Evolutionary conservation across 1,140 invertebrate genomes (phyloP), one percentile per base, ranked within the genome.

Genomic region (Parapsyche elsis): DNA sequence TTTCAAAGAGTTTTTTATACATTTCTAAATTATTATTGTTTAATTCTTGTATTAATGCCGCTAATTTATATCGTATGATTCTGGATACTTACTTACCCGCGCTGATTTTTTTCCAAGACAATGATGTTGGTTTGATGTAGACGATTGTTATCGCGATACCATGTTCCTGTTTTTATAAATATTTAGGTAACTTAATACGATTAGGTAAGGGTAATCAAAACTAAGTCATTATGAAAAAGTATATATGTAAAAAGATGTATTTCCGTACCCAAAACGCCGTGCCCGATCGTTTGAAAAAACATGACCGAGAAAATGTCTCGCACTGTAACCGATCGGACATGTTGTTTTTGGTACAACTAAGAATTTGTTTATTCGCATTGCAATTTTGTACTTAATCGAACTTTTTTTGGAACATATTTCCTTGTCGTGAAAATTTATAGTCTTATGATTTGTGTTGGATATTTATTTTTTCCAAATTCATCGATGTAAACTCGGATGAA

Each of bases 141-240:
- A 76, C 71, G 82, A 81, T 80, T 78, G 71, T 73, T 81, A 75
- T 81, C 78, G 78, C 71, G 80, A 80, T 83, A 81, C 80, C 77
- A 83, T 81, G 82, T 83, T 83, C 82, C 82, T 83, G 80, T 83
- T 77, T 83, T 76, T 78, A 71, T 81, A 81, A 81, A 73, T 79
- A 59, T 80, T 79, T 64, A 64, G 75, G 76, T 81, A 81, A 81
- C 80, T 83, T 81, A 81, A 81, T 83, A 81, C 78, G 80, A 83
- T 80, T 83, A 81, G 80, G 59, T 83, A 83, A 83, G 82, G 71
- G 49, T 83, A 81, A 78, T 80, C 80, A 81, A 83, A 83, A 81
- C 82, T 83, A 83, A 83, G 82, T 83, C 82, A 83, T 83, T 81
- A 79, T 71, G 67, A 83, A 82, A 81, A 83, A 81, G 70, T 77